Conservation (phyloP, 2,888 invertebrate genomes). For the Zygaena filipendulae region DNA sequence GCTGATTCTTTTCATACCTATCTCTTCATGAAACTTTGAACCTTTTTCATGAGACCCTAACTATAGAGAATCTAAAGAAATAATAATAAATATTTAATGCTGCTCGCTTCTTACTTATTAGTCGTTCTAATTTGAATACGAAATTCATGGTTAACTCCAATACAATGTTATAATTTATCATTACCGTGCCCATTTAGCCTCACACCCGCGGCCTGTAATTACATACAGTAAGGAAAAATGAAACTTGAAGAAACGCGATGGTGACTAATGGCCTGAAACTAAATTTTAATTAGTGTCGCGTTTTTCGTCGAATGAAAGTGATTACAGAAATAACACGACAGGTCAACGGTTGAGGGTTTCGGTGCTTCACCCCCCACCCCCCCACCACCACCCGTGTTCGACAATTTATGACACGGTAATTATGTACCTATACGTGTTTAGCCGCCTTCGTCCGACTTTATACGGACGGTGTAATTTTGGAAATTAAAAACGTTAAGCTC, state of each 20-base stretch:
- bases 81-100: no score
- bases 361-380: conserved; percentile 25
- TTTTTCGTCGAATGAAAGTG: conserved; percentile 63
- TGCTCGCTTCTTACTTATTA: conserved; percentile 54
- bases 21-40: no score
- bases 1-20: no score
- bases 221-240: conserved; percentile 53
- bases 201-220: conserved; percentile 59
- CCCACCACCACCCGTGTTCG: conserved; percentile 42
- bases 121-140: conserved; percentile 61
- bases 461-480: conserved; percentile 57
- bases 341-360: conserved; percentile 32
- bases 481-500: conserved; percentile 66
- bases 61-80: no score
- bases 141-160: conserved; percentile 59
- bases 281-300: conserved; percentile 71
- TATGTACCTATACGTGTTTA: conserved; percentile 57
- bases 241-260: conserved; percentile 64
- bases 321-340: conserved; percentile 65
- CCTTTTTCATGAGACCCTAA: no score
- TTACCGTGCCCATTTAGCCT: conserved; percentile 60
- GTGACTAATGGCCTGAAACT: conserved; percentile 66
- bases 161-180: conserved; percentile 61
- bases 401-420: conserved; percentile 61
- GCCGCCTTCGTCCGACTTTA: conserved; percentile 40